Conservation (phyloP, 2,888 invertebrate genomes). For the Eutolmus rufibarbis region DNA sequence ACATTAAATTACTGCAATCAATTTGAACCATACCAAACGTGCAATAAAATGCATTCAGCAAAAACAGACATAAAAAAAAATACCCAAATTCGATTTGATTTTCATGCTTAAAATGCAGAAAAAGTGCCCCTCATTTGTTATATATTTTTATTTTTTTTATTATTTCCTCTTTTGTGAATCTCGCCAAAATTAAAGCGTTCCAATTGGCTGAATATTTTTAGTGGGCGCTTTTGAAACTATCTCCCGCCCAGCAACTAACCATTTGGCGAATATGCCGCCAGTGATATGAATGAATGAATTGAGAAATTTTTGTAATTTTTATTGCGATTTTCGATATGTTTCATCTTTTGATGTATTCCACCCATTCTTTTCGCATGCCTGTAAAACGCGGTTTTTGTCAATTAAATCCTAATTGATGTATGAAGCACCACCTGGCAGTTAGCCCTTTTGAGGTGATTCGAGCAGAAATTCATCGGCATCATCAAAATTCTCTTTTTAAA, state of each 20-base stretch:
- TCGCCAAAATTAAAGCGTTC: not conserved
- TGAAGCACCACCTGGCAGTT: not conserved
- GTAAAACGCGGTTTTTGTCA: not conserved
- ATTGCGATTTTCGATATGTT: not conserved
- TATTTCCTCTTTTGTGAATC: not conserved
- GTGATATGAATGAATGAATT: not conserved
- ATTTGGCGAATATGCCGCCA: not conserved
- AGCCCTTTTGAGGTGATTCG: not conserved
- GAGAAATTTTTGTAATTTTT: not conserved
- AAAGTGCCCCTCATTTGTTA: not conserved
- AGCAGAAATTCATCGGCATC: not conserved
- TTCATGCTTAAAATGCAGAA: not conserved
- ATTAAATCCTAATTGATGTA: not conserved
- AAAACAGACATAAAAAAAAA: not conserved
- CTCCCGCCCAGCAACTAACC: not conserved
- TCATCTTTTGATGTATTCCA: not conserved
- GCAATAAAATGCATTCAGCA: not conserved
- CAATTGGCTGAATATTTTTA: not conserved
- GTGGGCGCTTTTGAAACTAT: not conserved
- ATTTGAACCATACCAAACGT: not conserved
- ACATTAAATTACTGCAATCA: not conserved
- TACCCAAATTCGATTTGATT: not conserved
- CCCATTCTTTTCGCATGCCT: not conserved
- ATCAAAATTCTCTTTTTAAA: not conserved
- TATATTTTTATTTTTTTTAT: not conserved